phyloP scores from a whole-genome alignment of 2,797 vertebrate species.

The Synanceia verrucosa region DNA sequence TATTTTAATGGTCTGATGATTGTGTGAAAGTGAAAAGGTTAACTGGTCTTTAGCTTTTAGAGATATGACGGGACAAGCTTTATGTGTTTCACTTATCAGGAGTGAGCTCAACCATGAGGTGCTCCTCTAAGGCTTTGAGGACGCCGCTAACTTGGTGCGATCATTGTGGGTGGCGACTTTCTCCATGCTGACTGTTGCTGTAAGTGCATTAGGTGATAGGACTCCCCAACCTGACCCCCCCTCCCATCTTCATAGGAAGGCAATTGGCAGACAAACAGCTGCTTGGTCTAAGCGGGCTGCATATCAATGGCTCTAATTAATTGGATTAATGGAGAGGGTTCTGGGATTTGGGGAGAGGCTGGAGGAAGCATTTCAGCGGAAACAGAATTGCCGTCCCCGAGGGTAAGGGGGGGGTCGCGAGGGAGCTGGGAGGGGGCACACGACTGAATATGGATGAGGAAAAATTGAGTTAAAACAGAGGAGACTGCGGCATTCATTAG shows the following conservation, averaged over 20 bases:
- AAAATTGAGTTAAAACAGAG: slow-evolving; percentile 98
- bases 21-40: slow-evolving; percentile 53
- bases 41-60: slow-evolving; percentile 41
- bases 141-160: slow-evolving; percentile 22
- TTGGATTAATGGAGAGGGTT: slow-evolving; percentile 97
- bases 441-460: slow-evolving; percentile 96
- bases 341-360: slow-evolving; percentile 90
- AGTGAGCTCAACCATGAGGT: slow-evolving; percentile 32
- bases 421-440: slow-evolving; percentile 73
- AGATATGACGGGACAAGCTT: slow-evolving; percentile 42
- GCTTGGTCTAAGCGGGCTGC: slow-evolving; percentile 87
- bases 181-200: slow-evolving; percentile 51
- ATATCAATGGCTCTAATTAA: slow-evolving; percentile 96
- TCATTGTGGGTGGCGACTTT: slow-evolving; percentile 56
- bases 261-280: slow-evolving; percentile 89
- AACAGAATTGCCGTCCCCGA: slow-evolving; percentile 90
- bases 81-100: slow-evolving; percentile 45
- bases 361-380: slow-evolving; percentile 90
- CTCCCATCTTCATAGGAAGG: slow-evolving; percentile 46
- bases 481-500: slow-evolving; percentile 96
- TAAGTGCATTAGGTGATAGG: slow-evolving; percentile 56
- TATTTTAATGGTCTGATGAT: slow-evolving; percentile 41
- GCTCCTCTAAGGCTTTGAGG: slow-evolving; percentile 29
- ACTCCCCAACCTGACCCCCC: slow-evolving; percentile 48
- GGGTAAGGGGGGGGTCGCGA: slow-evolving; percentile 78